phyloP scores from a whole-genome alignment of 2,888 invertebrate genomes.

The Clepsis dumicolana region DNA sequence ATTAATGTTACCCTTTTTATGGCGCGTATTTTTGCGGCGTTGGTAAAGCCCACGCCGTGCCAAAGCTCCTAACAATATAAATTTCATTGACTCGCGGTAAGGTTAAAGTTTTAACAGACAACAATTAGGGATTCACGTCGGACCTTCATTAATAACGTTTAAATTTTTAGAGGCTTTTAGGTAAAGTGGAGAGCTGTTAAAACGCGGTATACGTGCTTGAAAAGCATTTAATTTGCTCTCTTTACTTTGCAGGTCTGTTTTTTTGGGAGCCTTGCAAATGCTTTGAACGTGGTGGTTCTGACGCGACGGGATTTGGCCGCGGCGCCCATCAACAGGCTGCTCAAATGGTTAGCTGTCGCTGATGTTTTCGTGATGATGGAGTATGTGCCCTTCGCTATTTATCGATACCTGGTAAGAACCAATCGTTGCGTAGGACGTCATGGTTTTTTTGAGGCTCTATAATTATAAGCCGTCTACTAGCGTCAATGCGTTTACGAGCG shows the following conservation, averaged over 20 bases:
- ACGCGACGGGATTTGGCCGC: conserved; percentile 92
- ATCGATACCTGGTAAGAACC: conserved; percentile 77
- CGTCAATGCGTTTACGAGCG: too few species aligned
- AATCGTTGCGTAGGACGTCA: too few species aligned
- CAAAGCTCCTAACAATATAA: conserved; percentile 22
- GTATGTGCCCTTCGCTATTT: conserved; percentile 79
- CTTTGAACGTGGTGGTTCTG: conserved; percentile 94
- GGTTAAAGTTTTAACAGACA: conserved; percentile 20
- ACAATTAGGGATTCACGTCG: conserved; percentile 20
- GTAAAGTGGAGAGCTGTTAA: conserved; percentile 20
- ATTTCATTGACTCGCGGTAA: conserved; percentile 17
- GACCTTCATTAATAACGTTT: conserved; percentile 30
- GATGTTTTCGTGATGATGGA: conserved; percentile 97
- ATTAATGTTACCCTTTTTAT: conserved; percentile 25
- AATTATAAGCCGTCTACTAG: too few species aligned
- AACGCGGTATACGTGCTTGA: neutral
- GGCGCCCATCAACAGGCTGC: conserved; percentile 94
- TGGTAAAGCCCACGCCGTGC: conserved; percentile 25
- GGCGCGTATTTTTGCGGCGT: neutral
- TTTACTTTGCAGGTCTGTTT: conserved; percentile 88
- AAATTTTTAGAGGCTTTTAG: conserved; percentile 31
- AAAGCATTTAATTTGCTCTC: neutral
- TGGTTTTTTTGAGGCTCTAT: too few species aligned
- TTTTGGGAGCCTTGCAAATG: conserved; percentile 94
- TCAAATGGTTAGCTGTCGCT: conserved; percentile 94